Evolutionary conservation across 2,888 invertebrate genomes (phyloP), one percentile per base, ranked within the genome.

Genomic region (Pandemis corylana): DNA sequence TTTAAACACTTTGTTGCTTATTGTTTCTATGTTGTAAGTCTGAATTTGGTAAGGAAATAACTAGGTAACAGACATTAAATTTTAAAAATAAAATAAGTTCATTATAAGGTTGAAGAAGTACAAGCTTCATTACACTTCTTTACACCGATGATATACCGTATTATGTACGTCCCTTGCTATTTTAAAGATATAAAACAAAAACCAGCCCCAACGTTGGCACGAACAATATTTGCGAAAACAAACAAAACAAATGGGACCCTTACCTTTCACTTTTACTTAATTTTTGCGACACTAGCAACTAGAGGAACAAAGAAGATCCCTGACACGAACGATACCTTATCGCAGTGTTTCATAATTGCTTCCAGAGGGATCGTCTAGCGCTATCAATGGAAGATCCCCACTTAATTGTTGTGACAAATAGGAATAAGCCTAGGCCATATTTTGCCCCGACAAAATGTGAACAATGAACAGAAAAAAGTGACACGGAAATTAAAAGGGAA

Each of bases 401-500:
- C 66, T 75, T 67, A 71, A 75, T 75, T 70, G 42, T 70, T 67
- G 62, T 67, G 70, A 71, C 75, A 75, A 67, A 75, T 67, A 71
- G 53, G 36, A 56, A 56, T 71, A 71, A 75, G 71, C 75, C 75
- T 75, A 85, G 82, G 85, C 86, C 85, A 87, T 86, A 87, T 88
- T 83, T 79, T 81, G 78, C 81, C 79, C 78, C 78, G 75, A 77
- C 82, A 84, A 87, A 87, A 84, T 80, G 78, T 78, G 82, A 84
- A 88, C 86, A 90, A 90, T 87, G 67, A 71, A 85, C 82, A 81
- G 2, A 87, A 88, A 90, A 89, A 85, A 85, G 86, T 85, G 86
- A 83, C 82, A 80, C 85, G 89, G 89, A 90, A 91, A 91, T 91
- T 91, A 90, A 90, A 91, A 88, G 84, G 80, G 85, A 85, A 86